Conservation (phyloP, 1,140 invertebrate species). For the Sweltsa coloradensis region DNA sequence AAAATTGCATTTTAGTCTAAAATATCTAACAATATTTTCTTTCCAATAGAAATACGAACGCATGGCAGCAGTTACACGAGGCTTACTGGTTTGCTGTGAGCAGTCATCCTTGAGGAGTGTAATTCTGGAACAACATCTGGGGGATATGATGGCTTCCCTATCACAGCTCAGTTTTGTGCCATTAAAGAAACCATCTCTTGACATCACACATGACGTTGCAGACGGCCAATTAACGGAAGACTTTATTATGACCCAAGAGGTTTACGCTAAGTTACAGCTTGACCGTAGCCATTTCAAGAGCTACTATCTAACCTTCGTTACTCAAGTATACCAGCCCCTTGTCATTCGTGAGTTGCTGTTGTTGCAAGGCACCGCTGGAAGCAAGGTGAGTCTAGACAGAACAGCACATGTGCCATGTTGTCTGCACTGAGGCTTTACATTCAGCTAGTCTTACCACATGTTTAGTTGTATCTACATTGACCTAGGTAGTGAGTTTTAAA, state of each 20-base stretch:
- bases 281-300: slow-evolving; percentile 38
- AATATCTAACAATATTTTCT: background rate
- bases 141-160: slow-evolving; percentile 45
- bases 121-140: slow-evolving; percentile 30
- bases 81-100: slow-evolving; percentile 28
- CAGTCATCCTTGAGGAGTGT: slow-evolving; percentile 27
- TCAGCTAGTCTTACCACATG: too few species aligned
- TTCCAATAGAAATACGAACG: slow-evolving; percentile 28
- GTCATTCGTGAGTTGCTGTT: slow-evolving; percentile 57
- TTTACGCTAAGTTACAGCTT: slow-evolving; percentile 34
- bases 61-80: slow-evolving; percentile 23
- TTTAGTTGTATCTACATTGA: too few species aligned
- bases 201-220: slow-evolving; percentile 10
- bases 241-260: slow-evolving; percentile 36
- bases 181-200: slow-evolving; percentile 37
- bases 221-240: slow-evolving; percentile 9
- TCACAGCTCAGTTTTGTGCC: slow-evolving; percentile 55
- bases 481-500: too few species aligned
- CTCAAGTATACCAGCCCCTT: slow-evolving; percentile 40
- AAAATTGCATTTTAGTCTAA: background rate
- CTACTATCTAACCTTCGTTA: slow-evolving; percentile 38
- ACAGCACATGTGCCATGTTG: too few species aligned
- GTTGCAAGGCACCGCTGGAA: slow-evolving; percentile 35
- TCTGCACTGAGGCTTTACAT: too few species aligned
- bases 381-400: slow-evolving; percentile 10